Base-by-base conservation (phyloP, 1,140 invertebrate genomes). In the Pogonus chalceus region DNA sequence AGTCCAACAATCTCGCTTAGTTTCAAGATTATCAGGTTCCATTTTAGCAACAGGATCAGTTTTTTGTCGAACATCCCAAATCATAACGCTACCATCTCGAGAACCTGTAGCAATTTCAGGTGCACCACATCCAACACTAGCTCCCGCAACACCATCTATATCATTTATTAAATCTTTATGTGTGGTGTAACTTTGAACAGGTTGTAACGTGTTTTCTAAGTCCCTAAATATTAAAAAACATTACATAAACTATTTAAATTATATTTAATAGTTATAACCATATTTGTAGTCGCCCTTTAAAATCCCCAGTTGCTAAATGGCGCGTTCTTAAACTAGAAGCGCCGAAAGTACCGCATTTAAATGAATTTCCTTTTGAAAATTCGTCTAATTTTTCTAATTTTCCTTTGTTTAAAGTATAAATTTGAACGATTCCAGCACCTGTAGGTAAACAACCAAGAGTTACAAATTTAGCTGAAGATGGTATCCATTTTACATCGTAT, bases 401-500 rank as follows among this genome's bases (percentile, higher is more conserved):
- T 14, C 83, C 83, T 24, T 81, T 78, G 16, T 77, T 80, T 20
- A 96, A 75, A 73, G 92, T 85, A 68, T 86, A 95, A n/a, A 94
- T 81, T 73, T 96, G 84, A 58, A 96, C 71, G 16, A 88, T 80
- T 0, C 94, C 94, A 26, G 82, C 85, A 49, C 88, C 88, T 64
- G 83, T 83, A 1, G 92, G 82, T 67, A 87, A 77, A 43, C 82
- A 87, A n/a, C 93, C 94, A 31, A 96, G 73, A 22, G 87, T 79
- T 52, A 95, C 82, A 70, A 96, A 91, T 71, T 95, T 95, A 0
- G 93, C 86, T 9, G 90, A 92, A 60, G 84, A 85, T 1, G 93
- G 93, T 62, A 98, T 85, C 94, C 93, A 96, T 75, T 90, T 91
- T n/a, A 83, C 79, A 65, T 96, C 92, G 69, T 92, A 95, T 16